phyloP scores from a whole-genome alignment of 2,113 vertebrate genomes.

The Indri indri region DNA sequence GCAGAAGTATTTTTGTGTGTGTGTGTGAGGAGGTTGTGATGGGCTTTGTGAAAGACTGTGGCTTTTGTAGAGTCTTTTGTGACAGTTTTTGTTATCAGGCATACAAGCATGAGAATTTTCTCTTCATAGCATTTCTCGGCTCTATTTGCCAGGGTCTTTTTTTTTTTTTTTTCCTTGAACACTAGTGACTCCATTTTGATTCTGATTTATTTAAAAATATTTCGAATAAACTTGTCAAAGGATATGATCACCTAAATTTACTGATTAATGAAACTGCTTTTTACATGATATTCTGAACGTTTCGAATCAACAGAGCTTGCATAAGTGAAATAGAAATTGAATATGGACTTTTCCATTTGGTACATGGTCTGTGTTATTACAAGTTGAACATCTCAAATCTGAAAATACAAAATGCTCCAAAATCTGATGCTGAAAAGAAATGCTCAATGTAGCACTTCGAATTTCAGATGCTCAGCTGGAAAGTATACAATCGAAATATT shows the following conservation, averaged over 20 bases:
- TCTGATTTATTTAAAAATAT: neutral
- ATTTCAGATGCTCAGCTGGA: neutral
- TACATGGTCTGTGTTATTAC: neutral
- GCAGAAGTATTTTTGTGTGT: too few species aligned
- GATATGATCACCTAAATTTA: neutral
- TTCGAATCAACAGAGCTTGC: neutral
- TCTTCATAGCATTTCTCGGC: too few species aligned
- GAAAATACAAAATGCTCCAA: neutral
- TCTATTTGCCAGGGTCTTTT: too few species aligned
- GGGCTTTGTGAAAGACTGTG: too few species aligned
- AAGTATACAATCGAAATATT: neutral
- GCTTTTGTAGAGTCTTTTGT: too few species aligned
- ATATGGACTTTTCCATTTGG: neutral
- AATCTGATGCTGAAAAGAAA: neutral
- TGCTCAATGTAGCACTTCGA: neutral
- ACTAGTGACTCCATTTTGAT: too few species aligned
- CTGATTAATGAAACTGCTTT: neutral
- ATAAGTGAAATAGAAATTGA: neutral
- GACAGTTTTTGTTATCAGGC: too few species aligned
- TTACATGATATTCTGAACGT: neutral
- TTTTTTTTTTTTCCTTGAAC: too few species aligned
- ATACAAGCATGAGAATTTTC: too few species aligned
- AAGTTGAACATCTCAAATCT: neutral
- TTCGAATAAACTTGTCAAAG: constrained; percentile 7
- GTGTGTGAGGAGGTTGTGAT: too few species aligned